Percentiles rank a stretch among this genome's conserved stretches.
Conservation (phyloP, 2,888 invertebrate species). For the Stomorhina lunata region DNA sequence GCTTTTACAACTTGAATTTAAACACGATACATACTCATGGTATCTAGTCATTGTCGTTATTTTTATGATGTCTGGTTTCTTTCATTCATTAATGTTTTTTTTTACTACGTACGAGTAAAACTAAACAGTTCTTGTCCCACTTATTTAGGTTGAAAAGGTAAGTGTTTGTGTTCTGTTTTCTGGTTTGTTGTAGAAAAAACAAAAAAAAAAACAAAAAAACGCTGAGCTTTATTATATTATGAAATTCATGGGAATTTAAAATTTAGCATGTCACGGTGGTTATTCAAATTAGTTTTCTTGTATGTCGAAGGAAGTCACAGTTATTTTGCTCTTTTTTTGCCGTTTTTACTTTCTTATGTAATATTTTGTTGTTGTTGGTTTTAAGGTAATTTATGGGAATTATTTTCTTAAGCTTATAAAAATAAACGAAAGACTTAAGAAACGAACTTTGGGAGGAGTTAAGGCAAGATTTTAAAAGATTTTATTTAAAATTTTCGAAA, state of each 20-base stretch:
- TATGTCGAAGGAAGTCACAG: slow-evolving; percentile 10
- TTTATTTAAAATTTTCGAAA: neutral
- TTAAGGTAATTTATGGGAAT: neutral
- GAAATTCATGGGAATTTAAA: slow-evolving; percentile 50
- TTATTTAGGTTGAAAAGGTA: slow-evolving; percentile 64
- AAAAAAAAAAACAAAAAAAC: too few relatives aligned
- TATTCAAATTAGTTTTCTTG: neutral
- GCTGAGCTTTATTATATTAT: too few relatives aligned
- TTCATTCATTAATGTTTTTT: slow-evolving; percentile 40
- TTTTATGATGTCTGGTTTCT: slow-evolving; percentile 51
- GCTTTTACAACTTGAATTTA: neutral
- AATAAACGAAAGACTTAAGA: too few relatives aligned
- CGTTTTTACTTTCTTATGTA: slow-evolving; percentile 32
- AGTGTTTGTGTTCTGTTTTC: slow-evolving; percentile 49
- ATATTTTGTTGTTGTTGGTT: neutral
- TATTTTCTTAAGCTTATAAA: too few relatives aligned
- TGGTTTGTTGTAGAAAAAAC: too few relatives aligned
- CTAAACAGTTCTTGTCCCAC: slow-evolving; percentile 49
- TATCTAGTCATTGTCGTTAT: slow-evolving; percentile 37
- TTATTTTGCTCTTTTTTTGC: neutral
- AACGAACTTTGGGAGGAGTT: too few relatives aligned
- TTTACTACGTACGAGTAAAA: neutral
- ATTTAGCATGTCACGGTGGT: neutral
- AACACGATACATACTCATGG: slow-evolving; percentile 7
- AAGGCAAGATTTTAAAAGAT: too few relatives aligned